Base-by-base conservation (phyloP, 2,888 invertebrate genomes). In the Metallyticus violacea region DNA sequence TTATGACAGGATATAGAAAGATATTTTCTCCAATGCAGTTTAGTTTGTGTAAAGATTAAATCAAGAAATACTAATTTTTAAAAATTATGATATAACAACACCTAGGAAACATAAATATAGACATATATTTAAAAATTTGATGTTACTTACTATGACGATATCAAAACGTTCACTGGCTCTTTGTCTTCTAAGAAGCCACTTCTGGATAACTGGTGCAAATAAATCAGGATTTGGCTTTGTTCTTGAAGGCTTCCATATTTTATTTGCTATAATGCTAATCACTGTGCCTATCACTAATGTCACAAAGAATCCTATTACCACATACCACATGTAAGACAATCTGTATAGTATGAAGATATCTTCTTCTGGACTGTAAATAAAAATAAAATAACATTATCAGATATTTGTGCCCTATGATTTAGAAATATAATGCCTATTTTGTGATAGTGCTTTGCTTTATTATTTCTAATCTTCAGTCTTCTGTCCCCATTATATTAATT, bases 121-220 rank as follows among this genome's bases (percentile, higher is more conserved):
- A n/a, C n/a, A n/a, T n/a, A n/a, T n/a, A n/a, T n/a, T n/a, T n/a
- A n/a, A n/a, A n/a, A n/a, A n/a, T n/a, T n/a, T n/a, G n/a, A n/a
- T 40, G 7, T 40, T 40, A 62, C 40, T 62, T 62, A 62, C 40
- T 62, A 22, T 22, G 9, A 22, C 1, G 22, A 15, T 62, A 62
- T 9, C 15, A 62, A 62, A 62, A 15, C 9, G 40, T 9, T 22
- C 6, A 15, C 15, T 62, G 15, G 40, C 22, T 15, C 40, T 76
- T 7, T 77, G 62, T 25, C 27, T 79, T 25, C 40, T 80, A 15
- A 28, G 80, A 6, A 88, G n/a, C 26, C 27, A 85, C 7, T 91
- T 92, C 0, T 94, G 93, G 30, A 95, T 87, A 1, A 93, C 92
- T 3, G 94, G 93, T 81, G 93, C 91, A 90, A 95, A 95, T 22